Percentiles rank a stretch among this genome's conserved stretches.
These are phyloP conservation scores for Globodera rostochiensis DNA, from an alignment of 1,140 invertebrate genomes.

Conservation along the genomic window DNA sequence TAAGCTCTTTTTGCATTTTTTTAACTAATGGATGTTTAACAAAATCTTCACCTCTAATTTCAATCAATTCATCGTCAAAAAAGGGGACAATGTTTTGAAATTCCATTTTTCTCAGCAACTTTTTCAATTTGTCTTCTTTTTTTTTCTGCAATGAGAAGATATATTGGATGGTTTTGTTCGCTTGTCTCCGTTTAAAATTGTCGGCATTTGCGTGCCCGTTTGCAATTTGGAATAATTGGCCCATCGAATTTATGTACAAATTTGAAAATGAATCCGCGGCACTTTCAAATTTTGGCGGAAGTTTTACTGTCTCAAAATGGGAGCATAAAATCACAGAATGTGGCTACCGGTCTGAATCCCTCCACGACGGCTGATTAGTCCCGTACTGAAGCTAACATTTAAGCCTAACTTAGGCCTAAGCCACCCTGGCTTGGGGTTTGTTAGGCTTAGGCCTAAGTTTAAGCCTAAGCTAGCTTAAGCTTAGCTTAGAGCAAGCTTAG, in stretches of 20 bases:
- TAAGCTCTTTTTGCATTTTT: too few relatives aligned
- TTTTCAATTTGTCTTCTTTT: not conserved
- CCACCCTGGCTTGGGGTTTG: too few relatives aligned
- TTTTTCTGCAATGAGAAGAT: not conserved
- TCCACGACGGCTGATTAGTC: too few relatives aligned
- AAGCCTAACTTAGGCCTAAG: too few relatives aligned
- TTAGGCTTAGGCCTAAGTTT: too few relatives aligned
- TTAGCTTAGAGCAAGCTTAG: too few relatives aligned
- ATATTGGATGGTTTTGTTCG: not conserved
- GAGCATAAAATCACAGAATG: too few relatives aligned
- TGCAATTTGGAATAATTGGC: not conserved
- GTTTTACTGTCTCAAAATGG: not conserved
- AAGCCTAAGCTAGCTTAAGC: too few relatives aligned
- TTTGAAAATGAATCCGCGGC: not conserved
- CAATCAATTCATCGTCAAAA: not conserved
- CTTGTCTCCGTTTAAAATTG: not conserved
- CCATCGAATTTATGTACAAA: not conserved
- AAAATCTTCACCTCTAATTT: too few relatives aligned
- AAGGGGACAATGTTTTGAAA: not conserved
- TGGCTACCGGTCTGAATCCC: too few relatives aligned
- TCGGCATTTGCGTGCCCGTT: not conserved
- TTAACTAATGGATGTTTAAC: too few relatives aligned
- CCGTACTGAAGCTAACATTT: too few relatives aligned
- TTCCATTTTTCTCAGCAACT: not conserved
- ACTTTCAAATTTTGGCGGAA: not conserved